phyloP scores from a whole-genome alignment of 2,797 vertebrate genomes.

The Helostoma temminkii region DNA sequence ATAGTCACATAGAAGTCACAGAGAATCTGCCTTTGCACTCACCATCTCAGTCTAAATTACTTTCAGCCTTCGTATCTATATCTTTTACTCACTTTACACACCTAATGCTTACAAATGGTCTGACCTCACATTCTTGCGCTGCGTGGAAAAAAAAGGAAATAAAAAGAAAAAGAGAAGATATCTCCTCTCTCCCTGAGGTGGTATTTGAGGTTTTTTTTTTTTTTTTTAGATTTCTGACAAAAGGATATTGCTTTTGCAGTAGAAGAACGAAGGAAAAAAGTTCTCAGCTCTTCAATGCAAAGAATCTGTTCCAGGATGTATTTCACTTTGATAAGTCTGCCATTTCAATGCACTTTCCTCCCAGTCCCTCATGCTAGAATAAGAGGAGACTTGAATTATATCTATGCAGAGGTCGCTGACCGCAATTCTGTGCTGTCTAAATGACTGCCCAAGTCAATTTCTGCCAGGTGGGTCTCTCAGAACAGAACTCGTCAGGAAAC shows the following conservation, averaged over 20 bases:
- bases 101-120: background rate
- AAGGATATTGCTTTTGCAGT: slow-evolving; percentile 9
- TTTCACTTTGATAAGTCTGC: slow-evolving; percentile 55
- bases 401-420: slow-evolving; percentile 62
- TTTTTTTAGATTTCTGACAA: slow-evolving; percentile 8
- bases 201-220: slow-evolving; percentile 7
- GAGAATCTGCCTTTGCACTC: background rate
- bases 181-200: background rate
- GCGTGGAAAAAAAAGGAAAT: slow-evolving; percentile 1
- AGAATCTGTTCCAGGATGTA: slow-evolving; percentile 26
- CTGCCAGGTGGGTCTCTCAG: slow-evolving; percentile 50
- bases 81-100: slow-evolving; percentile 1
- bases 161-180: background rate
- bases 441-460: slow-evolving; percentile 70
- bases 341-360: slow-evolving; percentile 28
- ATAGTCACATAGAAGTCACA: too few relatives aligned
- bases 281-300: slow-evolving; percentile 19
- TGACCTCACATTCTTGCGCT: background rate
- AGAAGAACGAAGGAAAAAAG: slow-evolving; percentile 3
- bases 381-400: slow-evolving; percentile 61
- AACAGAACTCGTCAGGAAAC: slow-evolving; percentile 20
- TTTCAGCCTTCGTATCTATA: slow-evolving; percentile 3
- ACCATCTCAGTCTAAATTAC: background rate
- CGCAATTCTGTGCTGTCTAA: slow-evolving; percentile 71
- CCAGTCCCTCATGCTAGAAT: slow-evolving; percentile 6